Conservation (phyloP, 2,888 invertebrate genomes). For the Cabera pusaria region DNA sequence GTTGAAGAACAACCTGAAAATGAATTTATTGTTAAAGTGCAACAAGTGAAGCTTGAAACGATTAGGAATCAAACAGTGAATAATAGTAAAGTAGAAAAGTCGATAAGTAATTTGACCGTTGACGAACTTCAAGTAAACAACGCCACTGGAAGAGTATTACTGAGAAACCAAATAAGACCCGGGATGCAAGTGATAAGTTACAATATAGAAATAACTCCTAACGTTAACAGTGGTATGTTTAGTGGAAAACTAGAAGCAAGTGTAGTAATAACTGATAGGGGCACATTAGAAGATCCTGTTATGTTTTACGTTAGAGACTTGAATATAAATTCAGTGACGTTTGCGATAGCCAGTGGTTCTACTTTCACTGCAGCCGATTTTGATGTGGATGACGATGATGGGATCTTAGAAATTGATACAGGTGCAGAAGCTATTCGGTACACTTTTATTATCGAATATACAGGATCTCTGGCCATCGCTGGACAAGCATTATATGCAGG, state of each 20-base stretch:
- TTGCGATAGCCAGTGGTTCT: constrained; percentile 38
- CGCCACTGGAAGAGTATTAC: no score
- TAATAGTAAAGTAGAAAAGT: neutral
- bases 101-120: no score
- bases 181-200: constrained; percentile 49
- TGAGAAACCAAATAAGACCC: constrained; percentile 46
- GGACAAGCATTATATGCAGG: constrained; percentile 49
- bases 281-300: constrained; percentile 44
- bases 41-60: neutral
- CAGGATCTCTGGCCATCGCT: constrained; percentile 36
- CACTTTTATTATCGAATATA: constrained; percentile 47
- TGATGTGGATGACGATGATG: constrained; percentile 38
- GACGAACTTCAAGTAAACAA: no score
- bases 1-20: no score
- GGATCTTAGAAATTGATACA: constrained; percentile 45
- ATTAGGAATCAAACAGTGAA: neutral
- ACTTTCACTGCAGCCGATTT: constrained; percentile 28
- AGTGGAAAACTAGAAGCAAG: constrained; percentile 40
- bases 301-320: constrained; percentile 45
- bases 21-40: neutral
- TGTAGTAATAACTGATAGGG: constrained; percentile 37
- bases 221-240: constrained; percentile 41
- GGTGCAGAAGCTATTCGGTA: constrained; percentile 37
- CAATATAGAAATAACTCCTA: constrained; percentile 41
- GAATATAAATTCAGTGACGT: constrained; percentile 40